Base-by-base conservation (phyloP, 2,888 invertebrate species). In the Cyaniris semiargus region DNA sequence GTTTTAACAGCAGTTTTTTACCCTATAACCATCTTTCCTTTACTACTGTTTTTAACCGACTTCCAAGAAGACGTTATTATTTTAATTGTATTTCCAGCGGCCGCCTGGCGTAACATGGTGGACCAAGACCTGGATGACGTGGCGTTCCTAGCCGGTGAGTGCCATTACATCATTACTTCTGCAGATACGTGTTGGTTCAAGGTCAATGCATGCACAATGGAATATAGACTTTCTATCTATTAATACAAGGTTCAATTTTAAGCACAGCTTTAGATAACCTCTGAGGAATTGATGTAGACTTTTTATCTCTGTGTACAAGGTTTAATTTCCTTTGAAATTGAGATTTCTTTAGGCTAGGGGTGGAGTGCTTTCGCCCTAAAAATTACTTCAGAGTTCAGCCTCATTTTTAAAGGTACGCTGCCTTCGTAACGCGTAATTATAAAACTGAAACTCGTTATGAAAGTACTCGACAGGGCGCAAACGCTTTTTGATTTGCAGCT, bases 81-180 rank as follows among this genome's bases (percentile, higher is more conserved):
- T 53, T 75, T 78, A 66, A 58, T 38, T 44, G 34, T 18, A 15
- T 72, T 81, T 72, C 80, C 83, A 91, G 91, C 92, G 88, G 94
- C 94, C 80, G 94, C 94, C 83, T 95, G 96, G 95, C 95, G 95
- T 82, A 95, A 95, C 86, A 97, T 98, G 97, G 97, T 97, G 91
- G 98, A 98, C 88, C 97, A 97, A 90, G 98, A 98, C 94, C 96
- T 98, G 88, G 98, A 98, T 89, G 98, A 98, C 95, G 97, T 98
- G 86, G 98, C 98, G 80, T 98, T 98, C 94, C 95, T 98, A 90
- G 98, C 98, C 94, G 98, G 97, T 97, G 83, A 91, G 92, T 83
- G 48, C 10, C 15, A 66, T n/a, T 34, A 66, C 21, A 76, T 38
- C n/a, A 34, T 66, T 76, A 34, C 75, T 23, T 31, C 53, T 75